phyloP scores from a whole-genome alignment of 2,888 invertebrate species.

The Pimpla rufipes region DNA sequence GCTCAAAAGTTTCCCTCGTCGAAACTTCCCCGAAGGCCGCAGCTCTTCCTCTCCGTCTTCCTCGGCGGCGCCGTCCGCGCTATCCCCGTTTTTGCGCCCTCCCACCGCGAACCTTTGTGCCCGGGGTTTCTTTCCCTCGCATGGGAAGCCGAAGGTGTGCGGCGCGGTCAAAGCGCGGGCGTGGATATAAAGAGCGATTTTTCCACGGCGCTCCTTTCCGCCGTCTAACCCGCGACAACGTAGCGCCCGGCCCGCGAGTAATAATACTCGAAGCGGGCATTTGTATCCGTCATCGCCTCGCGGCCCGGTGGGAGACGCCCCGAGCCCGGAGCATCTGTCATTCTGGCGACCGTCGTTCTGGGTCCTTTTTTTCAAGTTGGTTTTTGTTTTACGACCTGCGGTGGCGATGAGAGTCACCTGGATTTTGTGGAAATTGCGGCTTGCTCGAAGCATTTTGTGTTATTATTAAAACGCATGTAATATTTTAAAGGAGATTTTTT shows the following conservation, averaged over 20 bases:
- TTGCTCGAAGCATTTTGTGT: no score
- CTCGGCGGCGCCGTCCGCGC: neutral
- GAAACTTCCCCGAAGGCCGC: constrained; percentile 55
- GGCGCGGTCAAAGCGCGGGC: constrained; percentile 44
- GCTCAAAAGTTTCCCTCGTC: constrained; percentile 62
- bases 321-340: constrained; percentile 20
- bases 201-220: constrained; percentile 51
- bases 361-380: neutral
- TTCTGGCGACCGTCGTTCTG: constrained; percentile 17
- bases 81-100: constrained; percentile 37
- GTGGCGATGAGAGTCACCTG: no score
- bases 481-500: no score
- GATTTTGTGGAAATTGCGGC: no score
- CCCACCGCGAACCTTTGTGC: constrained; percentile 29
- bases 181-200: constrained; percentile 55
- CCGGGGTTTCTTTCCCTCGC: constrained; percentile 23
- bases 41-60: constrained; percentile 16
- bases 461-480: no score
- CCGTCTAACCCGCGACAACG: constrained; percentile 5
- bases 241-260: constrained; percentile 40
- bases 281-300: constrained; percentile 62
- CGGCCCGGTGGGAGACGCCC: neutral
- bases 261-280: constrained; percentile 65
- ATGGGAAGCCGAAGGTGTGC: constrained; percentile 35
- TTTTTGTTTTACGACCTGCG: no score